phyloP scores from a whole-genome alignment of 2,113 vertebrate genomes.

The Columba janthina region DNA sequence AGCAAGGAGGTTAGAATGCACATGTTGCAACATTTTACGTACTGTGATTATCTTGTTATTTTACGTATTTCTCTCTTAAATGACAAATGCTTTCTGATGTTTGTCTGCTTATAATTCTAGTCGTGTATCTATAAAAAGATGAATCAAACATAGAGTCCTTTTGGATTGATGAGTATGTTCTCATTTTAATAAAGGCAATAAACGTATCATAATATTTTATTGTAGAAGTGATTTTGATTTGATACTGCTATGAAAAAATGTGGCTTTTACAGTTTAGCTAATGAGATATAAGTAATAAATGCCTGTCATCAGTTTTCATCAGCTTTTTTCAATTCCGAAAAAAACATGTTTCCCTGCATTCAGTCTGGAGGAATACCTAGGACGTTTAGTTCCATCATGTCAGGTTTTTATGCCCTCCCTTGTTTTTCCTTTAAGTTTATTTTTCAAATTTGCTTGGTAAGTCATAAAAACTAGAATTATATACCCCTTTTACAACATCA shows the following conservation, averaged over 20 bases:
- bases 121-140: neutral
- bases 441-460: neutral
- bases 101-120: neutral
- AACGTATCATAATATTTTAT: neutral
- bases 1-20: conserved; percentile 89
- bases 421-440: neutral
- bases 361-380: neutral
- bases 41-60: neutral
- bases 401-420: neutral
- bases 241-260: neutral
- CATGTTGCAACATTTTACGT: neutral
- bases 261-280: neutral
- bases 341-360: neutral
- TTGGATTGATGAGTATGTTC: neutral
- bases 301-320: neutral
- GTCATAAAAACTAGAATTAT: conserved; percentile 33
- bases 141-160: neutral
- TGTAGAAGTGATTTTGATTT: neutral
- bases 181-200: neutral
- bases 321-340: neutral
- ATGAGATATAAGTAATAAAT: neutral
- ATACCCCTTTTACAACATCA: neutral
- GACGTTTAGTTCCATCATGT: neutral
- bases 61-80: neutral
- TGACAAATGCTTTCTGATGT: neutral